Evolutionary conservation across 2,113 vertebrate species (phyloP).

Genomic region (Cichladusa arquata): DNA sequence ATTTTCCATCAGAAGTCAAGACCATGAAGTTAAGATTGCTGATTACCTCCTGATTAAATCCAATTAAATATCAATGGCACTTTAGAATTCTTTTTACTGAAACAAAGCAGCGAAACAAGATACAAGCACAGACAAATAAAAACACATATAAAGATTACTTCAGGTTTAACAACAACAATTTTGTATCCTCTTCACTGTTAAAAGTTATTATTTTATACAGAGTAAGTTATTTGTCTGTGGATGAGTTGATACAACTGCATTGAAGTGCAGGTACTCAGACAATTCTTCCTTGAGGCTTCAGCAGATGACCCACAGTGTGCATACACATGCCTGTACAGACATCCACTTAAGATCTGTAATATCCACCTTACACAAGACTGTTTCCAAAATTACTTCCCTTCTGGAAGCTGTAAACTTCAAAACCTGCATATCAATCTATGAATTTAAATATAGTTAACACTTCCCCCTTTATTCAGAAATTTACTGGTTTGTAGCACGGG

Average conservation of each 20-base stretch:
- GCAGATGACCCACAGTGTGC: too few relatives aligned
- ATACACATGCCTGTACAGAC: rapidly evolving
- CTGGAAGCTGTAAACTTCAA: not conserved
- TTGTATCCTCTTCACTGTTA: not conserved
- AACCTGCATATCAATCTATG: rapidly evolving
- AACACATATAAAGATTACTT: not conserved
- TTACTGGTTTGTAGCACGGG: not conserved
- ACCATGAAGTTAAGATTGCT: not conserved
- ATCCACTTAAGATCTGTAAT: not conserved
- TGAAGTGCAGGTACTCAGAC: not conserved
- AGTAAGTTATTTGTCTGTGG: not conserved
- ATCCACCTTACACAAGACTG: not conserved
- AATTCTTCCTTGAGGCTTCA: not conserved
- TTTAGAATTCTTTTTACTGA: not conserved
- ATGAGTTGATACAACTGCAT: not conserved
- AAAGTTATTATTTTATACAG: not conserved
- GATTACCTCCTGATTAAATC: not conserved
- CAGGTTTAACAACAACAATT: not conserved
- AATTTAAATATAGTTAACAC: not conserved
- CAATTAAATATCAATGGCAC: not conserved
- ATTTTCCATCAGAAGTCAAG: not conserved
- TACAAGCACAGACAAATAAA: not conserved
- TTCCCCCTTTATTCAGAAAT: not conserved
- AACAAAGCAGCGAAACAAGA: not conserved
- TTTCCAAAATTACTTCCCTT: not conserved